Evolutionary conservation across 2,888 invertebrate genomes (phyloP), one percentile per base, ranked within the genome.

Genomic region (Scaptomyza tumidula): DNA sequence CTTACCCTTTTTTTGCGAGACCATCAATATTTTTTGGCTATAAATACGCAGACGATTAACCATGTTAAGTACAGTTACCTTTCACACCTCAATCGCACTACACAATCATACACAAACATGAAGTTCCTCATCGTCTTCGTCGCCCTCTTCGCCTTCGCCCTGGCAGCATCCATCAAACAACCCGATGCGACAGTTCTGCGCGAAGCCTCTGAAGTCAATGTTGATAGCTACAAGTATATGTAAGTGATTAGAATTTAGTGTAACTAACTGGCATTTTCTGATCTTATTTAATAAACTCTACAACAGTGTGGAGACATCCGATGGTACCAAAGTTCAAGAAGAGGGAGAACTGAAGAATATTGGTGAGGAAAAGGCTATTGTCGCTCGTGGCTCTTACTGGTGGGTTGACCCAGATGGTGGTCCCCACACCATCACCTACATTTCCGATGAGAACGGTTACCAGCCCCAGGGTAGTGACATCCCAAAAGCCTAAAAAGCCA

Each of bases 381-480:
- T 16, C 7, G 4, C 3, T 71, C 7, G 90, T 89, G 91, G 91
- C 14, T 56, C 73, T 0, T 90, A 90, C 90, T 80, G 90, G 0
- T 94, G 91, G 91, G 87, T 93, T 0, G 94, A 35, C 13, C 9
- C 89, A 10, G 93, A 93, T 49, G 94, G 94, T 78, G 94, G 94
- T 10, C 90, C 91, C 0, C 94, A 95, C 89, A 91, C 91, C 0
- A 93, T 95, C 57, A 93, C 6, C 50, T 92, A 91, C 50, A 7
- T 90, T 41, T 92, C 92, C 54, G 91, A 92, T 73, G 89, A 90
- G 82, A 91, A 91, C 61, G 92, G 92, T 65, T 92, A 83, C 90
- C 93, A 93, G 88, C 93, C 93, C 11, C 76, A 90, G 83, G 93
- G 93, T 19, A 93, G 90, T 19, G 93, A 93, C 89, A 76, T 93